phyloP scores from a whole-genome alignment of 2,888 invertebrate genomes.

The Crepidodera aurea region DNA sequence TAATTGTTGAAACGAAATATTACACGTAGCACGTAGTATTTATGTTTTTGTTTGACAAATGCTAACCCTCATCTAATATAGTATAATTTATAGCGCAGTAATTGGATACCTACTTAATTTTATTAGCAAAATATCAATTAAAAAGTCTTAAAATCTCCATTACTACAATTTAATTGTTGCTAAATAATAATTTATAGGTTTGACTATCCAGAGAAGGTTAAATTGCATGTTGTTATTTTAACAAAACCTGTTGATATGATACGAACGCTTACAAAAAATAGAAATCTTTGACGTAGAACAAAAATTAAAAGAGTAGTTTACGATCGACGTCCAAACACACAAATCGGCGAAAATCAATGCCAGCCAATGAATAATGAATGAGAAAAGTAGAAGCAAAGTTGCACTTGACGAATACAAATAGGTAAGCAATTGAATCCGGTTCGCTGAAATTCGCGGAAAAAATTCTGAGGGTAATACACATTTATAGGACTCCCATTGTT shows the following conservation, averaged over 20 bases:
- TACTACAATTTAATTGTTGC: background rate
- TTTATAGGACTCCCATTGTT: constrained; percentile 1
- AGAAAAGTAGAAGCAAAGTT: constrained; percentile 27
- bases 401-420: constrained; percentile 30
- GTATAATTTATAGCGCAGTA: too few relatives aligned
- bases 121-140: background rate
- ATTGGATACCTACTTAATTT: background rate
- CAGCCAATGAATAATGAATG: constrained; percentile 29
- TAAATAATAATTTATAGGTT: background rate
- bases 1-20: too few relatives aligned
- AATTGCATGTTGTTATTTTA: background rate
- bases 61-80: too few relatives aligned
- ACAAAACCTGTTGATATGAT: constrained; percentile 5
- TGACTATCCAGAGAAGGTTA: background rate
- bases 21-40: too few relatives aligned
- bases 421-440: constrained; percentile 27
- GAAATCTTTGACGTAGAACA: constrained; percentile 19
- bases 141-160: background rate
- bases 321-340: constrained; percentile 26
- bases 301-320: constrained; percentile 15
- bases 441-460: constrained; percentile 22
- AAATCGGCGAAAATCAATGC: constrained; percentile 32
- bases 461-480: constrained; percentile 25
- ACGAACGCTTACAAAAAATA: constrained; percentile 7
- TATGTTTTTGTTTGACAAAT: too few relatives aligned